These are phyloP conservation scores for Catagonus wagneri DNA, from an alignment of 2,113 vertebrate genomes.

Conservation along the genomic window DNA sequence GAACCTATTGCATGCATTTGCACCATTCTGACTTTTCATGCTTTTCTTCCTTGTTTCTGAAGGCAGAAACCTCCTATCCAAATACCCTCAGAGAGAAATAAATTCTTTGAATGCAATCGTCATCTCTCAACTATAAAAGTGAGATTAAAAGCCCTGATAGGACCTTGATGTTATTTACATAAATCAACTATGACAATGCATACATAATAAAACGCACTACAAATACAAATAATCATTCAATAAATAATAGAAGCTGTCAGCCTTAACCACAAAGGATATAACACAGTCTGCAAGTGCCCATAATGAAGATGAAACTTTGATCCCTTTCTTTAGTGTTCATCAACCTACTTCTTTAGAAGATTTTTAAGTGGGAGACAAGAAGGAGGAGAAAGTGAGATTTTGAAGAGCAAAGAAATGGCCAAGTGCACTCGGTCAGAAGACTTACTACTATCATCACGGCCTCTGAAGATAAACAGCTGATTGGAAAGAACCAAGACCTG, in stretches of 20 bases:
- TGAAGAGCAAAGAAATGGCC: not conserved
- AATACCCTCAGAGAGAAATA: not conserved
- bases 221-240: not conserved
- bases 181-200: not conserved
- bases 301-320: not conserved
- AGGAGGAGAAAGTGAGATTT: not conserved
- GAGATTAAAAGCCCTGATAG: not conserved
- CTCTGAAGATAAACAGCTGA: conserved; percentile 15
- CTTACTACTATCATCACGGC: not conserved
- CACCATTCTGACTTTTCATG: not conserved
- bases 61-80: not conserved
- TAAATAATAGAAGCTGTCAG: not conserved
- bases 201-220: not conserved
- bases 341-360: not conserved
- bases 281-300: not conserved
- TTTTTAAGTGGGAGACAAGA: not conserved
- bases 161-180: not conserved
- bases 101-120: not conserved
- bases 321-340: not conserved
- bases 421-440: not conserved
- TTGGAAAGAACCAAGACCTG: not conserved
- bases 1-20: not conserved
- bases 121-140: conserved; percentile 2
- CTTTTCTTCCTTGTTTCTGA: not conserved
- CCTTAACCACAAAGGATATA: not conserved